These are phyloP conservation scores for Azemiops feae DNA, from an alignment of 2,113 vertebrate species.

Conservation along the genomic window DNA sequence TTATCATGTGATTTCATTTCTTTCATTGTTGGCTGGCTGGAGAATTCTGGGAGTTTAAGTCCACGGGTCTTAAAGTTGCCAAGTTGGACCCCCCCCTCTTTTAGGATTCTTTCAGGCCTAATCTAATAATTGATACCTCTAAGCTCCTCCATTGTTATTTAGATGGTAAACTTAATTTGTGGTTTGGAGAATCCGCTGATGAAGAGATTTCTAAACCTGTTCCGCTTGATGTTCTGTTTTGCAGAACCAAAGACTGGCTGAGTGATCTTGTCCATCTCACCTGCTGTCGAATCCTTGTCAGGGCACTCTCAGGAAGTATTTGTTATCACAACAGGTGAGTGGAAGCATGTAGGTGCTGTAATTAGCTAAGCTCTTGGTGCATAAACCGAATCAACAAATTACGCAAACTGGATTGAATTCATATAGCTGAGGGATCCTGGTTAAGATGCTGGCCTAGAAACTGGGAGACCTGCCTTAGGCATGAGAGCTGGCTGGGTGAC, in stretches of 20 bases:
- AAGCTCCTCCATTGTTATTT: too few species aligned
- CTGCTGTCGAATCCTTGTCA: conserved; percentile 89
- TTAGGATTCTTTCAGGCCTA: neutral
- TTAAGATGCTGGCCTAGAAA: neutral
- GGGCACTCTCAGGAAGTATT: conserved; percentile 88
- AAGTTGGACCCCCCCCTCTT: too few species aligned
- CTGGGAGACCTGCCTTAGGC: neutral
- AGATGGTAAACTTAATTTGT: neutral
- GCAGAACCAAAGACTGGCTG: conserved; percentile 81
- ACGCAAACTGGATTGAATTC: neutral
- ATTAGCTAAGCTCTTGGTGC: too few species aligned
- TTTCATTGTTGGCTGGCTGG: neutral
- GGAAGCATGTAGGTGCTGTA: neutral
- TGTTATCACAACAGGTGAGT: conserved; percentile 90
- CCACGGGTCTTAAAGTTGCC: too few species aligned
- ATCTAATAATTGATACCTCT: neutral
- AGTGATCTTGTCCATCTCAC: conserved; percentile 91
- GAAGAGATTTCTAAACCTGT: neutral
- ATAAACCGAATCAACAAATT: neutral
- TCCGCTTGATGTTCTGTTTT: conserved; percentile 31
- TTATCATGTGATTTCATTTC: neutral
- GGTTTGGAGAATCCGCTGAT: neutral
- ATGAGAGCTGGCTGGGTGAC: too few species aligned
- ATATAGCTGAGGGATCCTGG: neutral
- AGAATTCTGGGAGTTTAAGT: neutral